A percentile compares a stretch with the other conserved stretches of the same genome.
phyloP scores from a whole-genome alignment of 2,113 vertebrate genomes.

The Ploceus nigricollis region DNA sequence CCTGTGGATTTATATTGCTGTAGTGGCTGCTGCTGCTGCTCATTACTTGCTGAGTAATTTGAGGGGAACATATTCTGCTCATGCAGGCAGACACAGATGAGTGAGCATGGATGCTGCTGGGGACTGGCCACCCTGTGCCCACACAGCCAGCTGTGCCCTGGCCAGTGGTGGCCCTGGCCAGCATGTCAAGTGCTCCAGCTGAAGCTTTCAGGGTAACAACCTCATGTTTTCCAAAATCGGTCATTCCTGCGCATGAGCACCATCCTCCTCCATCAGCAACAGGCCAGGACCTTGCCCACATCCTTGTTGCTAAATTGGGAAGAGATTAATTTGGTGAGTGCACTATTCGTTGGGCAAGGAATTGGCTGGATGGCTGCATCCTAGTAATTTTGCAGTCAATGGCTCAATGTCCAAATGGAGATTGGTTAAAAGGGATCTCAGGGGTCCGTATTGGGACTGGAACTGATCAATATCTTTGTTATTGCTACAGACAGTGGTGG shows the following conservation, averaged over 20 bases:
- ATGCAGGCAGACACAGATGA: not conserved
- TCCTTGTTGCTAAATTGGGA: not conserved
- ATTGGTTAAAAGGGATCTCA: not conserved
- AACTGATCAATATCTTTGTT: not conserved
- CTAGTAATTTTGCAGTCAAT: not conserved
- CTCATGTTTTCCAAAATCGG: not conserved
- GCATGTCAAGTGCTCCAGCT: not conserved
- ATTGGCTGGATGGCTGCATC: not conserved
- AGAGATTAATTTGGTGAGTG: not conserved
- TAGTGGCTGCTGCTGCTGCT: not conserved
- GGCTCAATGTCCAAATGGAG: not conserved
- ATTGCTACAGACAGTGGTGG: rapidly evolving
- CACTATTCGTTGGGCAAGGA: rapidly evolving
- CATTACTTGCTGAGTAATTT: not conserved
- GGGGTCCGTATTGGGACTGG: rapidly evolving
- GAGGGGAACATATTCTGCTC: not conserved
- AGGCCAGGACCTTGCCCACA: not conserved
- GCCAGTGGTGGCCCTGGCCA: not conserved
- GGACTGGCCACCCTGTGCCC: not conserved
- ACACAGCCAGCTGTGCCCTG: not conserved
- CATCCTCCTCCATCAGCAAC: not conserved
- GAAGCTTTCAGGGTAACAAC: not conserved
- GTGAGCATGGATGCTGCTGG: not conserved
- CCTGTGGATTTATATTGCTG: not conserved
- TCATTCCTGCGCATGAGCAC: not conserved